phyloP scores from a whole-genome alignment of 2,888 invertebrate species.

The Dioctria rufipes region DNA sequence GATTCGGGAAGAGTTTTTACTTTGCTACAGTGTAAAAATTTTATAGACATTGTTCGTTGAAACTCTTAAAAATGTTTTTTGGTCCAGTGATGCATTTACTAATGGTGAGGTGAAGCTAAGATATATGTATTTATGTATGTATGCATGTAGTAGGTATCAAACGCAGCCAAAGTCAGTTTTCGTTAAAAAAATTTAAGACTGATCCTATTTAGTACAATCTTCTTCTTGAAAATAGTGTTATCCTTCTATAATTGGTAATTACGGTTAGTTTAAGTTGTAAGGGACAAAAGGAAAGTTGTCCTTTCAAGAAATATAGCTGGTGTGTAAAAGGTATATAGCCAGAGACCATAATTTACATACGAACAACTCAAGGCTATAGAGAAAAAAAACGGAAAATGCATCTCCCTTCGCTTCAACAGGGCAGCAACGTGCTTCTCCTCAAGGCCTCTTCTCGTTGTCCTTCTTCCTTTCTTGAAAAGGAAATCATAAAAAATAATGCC shows the following conservation, averaged over 20 bases:
- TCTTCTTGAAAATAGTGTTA: background rate
- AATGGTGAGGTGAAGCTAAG: background rate
- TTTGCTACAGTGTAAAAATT: too few relatives aligned
- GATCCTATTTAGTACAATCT: slow-evolving; percentile 41
- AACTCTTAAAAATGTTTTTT: background rate
- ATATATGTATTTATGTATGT: background rate
- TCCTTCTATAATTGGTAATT: background rate
- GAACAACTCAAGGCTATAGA: background rate
- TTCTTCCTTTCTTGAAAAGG: background rate
- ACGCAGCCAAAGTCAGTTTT: slow-evolving; percentile 41
- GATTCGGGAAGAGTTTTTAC: too few relatives aligned
- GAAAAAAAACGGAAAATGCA: background rate
- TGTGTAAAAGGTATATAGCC: background rate
- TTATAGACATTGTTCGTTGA: background rate
- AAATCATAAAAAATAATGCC: slow-evolving; percentile 12
- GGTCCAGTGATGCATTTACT: too few relatives aligned
- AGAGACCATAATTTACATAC: background rate
- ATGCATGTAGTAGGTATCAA: background rate
- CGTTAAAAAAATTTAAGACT: slow-evolving; percentile 37
- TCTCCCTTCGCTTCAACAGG: background rate
- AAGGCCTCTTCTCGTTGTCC: background rate
- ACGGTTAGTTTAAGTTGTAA: background rate
- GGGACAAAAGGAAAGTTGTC: background rate
- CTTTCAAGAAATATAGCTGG: background rate
- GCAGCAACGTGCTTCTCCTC: background rate